Evolutionary conservation across 2,797 vertebrate genomes (phyloP), one percentile per base, ranked within the genome.

Genomic region (Sebastes hubbsi): DNA sequence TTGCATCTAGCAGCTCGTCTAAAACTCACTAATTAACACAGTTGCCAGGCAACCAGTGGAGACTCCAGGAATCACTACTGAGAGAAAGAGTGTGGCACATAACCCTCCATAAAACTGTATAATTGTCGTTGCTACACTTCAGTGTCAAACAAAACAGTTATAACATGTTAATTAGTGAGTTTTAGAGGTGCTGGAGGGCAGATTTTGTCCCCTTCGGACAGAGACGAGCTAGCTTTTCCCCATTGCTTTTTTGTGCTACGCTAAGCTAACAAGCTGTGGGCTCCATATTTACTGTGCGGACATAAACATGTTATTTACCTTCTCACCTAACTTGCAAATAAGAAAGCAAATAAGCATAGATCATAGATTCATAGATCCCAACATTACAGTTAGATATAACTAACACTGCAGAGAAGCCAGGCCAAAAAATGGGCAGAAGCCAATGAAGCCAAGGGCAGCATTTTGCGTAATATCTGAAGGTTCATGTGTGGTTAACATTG

Each of bases 31-130:
- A 62, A 78, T 63, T 63, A 77, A 70, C 24, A 70, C 66, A 24
- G 58, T 70, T 61, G 36, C 74, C 34, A 65, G 62, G 73, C 64
- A 68, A 69, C 65, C 29, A 36, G 38, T 6, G 61, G 73, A 42
- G 49, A 42, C 16, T 38, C 72, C 16, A 55, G 60, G 59, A 73
- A 73, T 25, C n/a, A 34, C 14, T 16, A 9, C 11, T n/a, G 2
- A 1, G 29, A 36, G 3, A 22, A 42, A 75, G 10, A 42, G 24
- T 54, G 29, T 25, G 60, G 60, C 52, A 65, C 2, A 11, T 12
- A 56, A 22, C n/a, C 2, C 32, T 22, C 20, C 10, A 6, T 20
- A 18, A 32, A 18, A 32, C 2, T 8, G 4, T 30, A 13, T 24
- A 34, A 36, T 38, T 64, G 12, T 42, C 63, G 18, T 74, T 34